Evolutionary conservation across 92 coral and sea anemone species (phyloP).

Genomic region (Metridium senile): DNA sequence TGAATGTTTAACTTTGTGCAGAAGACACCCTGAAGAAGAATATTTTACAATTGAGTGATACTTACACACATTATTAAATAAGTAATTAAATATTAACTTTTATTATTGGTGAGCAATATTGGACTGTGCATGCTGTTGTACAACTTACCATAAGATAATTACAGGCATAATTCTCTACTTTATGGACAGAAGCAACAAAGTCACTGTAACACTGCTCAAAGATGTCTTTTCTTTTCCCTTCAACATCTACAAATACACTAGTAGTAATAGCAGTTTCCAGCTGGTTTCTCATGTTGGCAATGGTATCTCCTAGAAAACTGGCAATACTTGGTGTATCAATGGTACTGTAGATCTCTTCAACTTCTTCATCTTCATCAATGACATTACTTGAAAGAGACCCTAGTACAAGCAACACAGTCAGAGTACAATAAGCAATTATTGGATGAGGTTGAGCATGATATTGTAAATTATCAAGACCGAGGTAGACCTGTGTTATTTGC

Average conservation of each 20-base stretch:
- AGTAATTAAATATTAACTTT: too few relatives aligned
- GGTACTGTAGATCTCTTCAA: slow-evolving; percentile 60
- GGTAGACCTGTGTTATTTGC: too few relatives aligned
- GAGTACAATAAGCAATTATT: too few relatives aligned
- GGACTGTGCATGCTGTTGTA: not conserved
- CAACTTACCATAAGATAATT: slow-evolving; percentile 81
- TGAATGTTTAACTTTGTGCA: slow-evolving; percentile 74
- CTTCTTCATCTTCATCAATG: slow-evolving; percentile 68
- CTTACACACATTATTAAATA: too few relatives aligned
- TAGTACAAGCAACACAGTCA: slow-evolving; percentile 9
- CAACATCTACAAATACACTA: slow-evolving; percentile 73
- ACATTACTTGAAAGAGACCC: slow-evolving; percentile 55
- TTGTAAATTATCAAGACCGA: too few relatives aligned
- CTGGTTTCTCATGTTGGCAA: slow-evolving; percentile 67
- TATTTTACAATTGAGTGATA: too few relatives aligned
- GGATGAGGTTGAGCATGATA: too few relatives aligned
- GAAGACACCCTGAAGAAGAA: slow-evolving; percentile 74
- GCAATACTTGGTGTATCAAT: slow-evolving; percentile 76
- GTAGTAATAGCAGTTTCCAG: slow-evolving; percentile 69
- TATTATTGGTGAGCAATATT: not conserved
- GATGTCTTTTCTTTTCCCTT: slow-evolving; percentile 77
- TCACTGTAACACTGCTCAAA: slow-evolving; percentile 85
- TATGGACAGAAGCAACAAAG: slow-evolving; percentile 81
- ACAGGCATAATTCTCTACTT: slow-evolving; percentile 71
- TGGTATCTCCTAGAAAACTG: slow-evolving; percentile 49